Evolutionary conservation across 2,113 vertebrate genomes (phyloP).

Genomic region (Trematocara unimaculatum): DNA sequence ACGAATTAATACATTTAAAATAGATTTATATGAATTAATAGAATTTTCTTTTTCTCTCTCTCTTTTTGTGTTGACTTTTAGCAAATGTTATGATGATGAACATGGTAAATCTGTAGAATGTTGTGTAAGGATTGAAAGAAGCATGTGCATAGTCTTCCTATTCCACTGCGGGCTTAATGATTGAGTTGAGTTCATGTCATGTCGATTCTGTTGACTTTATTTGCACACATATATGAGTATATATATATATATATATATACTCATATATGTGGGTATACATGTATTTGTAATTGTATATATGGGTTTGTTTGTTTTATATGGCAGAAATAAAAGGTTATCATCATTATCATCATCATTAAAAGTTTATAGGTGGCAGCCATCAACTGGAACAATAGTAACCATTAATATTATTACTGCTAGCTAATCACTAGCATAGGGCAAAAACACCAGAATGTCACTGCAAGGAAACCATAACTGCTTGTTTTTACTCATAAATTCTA

Average conservation of each 20-base stretch:
- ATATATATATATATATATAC: background rate
- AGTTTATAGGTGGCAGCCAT: background rate
- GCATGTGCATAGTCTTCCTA: background rate
- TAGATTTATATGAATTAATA: background rate
- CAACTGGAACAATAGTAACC: background rate
- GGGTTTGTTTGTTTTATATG: background rate
- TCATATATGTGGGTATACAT: background rate
- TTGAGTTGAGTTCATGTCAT: background rate
- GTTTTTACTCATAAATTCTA: background rate
- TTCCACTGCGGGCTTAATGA: background rate
- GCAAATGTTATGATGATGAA: background rate
- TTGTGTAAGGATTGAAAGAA: background rate
- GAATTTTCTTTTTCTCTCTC: background rate
- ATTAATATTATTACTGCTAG: background rate
- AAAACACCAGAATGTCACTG: background rate
- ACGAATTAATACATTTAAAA: background rate
- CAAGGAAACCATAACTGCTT: background rate
- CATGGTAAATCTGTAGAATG: background rate
- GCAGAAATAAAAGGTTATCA: background rate
- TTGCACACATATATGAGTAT: background rate
- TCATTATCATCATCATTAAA: background rate
- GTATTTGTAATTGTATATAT: background rate
- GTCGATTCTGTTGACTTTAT: background rate
- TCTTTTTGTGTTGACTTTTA: background rate
- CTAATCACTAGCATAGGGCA: background rate